A percentile compares a stretch with the other conserved stretches of the same genome.
These are phyloP conservation scores for Serilophus lunatus DNA, from an alignment of 2,113 vertebrate species.

Conservation along the genomic window DNA sequence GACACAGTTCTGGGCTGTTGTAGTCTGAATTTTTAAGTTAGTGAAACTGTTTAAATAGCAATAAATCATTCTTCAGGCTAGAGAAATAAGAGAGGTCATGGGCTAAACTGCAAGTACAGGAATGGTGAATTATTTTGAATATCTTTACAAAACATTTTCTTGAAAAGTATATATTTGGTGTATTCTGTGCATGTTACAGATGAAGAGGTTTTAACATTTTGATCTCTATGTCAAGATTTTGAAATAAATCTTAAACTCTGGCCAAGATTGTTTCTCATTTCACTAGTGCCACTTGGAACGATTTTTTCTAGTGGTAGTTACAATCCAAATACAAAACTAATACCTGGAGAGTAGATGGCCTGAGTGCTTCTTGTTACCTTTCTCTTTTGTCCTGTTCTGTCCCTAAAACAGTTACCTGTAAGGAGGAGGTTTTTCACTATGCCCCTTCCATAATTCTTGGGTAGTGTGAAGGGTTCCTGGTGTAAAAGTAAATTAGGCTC, in stretches of 20 bases:
- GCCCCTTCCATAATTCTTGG: neutral
- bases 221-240: neutral
- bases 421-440: neutral
- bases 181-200: neutral
- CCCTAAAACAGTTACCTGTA: neutral
- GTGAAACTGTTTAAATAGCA: neutral
- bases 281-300: neutral
- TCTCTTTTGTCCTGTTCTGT: neutral
- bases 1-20: neutral
- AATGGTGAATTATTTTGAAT: constrained; percentile 7
- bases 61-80: neutral
- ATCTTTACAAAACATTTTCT: neutral
- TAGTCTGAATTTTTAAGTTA: neutral
- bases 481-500: neutral
- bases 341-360: neutral
- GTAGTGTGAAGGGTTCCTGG: neutral
- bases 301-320: neutral
- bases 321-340: neutral
- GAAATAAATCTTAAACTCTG: neutral
- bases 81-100: neutral
- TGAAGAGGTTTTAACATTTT: constrained; percentile 23
- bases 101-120: neutral
- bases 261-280: neutral
- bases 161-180: neutral
- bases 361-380: accelerated